Conservation (phyloP, 2,113 vertebrate species). For the Lucifuga dentata region DNA sequence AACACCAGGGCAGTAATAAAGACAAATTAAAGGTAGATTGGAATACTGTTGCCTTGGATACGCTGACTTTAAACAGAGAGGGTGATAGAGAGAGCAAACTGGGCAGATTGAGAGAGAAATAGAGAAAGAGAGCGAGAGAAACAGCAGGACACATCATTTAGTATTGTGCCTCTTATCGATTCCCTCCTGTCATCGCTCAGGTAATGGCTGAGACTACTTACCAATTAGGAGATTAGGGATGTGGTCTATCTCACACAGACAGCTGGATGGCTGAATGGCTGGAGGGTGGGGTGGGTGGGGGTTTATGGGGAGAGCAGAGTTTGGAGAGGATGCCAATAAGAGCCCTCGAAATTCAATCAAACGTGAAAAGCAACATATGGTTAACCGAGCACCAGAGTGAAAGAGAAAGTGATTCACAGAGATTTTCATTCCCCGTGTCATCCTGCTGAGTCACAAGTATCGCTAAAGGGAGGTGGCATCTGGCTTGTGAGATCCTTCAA, state of each 20-base stretch:
- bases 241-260: constrained; percentile 53
- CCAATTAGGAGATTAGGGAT: constrained; percentile 72
- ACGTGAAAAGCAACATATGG: constrained; percentile 53
- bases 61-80: constrained; percentile 49
- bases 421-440: constrained; percentile 26
- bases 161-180: constrained; percentile 68
- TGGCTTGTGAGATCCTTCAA: constrained; percentile 45
- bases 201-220: constrained; percentile 62
- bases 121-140: constrained; percentile 24
- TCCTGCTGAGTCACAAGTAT: constrained; percentile 47
- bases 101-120: constrained; percentile 26
- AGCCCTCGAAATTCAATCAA: constrained; percentile 23
- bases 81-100: constrained; percentile 33
- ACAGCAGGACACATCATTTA: constrained; percentile 57
- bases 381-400: constrained; percentile 18
- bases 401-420: constrained; percentile 24
- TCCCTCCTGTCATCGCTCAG: constrained; percentile 61
- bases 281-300: neutral
- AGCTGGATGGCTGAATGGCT: constrained; percentile 30
- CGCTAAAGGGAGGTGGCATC: constrained; percentile 50
- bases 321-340: constrained; percentile 3
- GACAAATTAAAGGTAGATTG: constrained; percentile 62
- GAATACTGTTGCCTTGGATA: constrained; percentile 70
- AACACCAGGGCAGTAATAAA: constrained; percentile 56
- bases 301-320: neutral